Evolutionary conservation across 2,113 vertebrate genomes (phyloP), one percentile per base, ranked within the genome.

Genomic region (Tylochromis polylepis): DNA sequence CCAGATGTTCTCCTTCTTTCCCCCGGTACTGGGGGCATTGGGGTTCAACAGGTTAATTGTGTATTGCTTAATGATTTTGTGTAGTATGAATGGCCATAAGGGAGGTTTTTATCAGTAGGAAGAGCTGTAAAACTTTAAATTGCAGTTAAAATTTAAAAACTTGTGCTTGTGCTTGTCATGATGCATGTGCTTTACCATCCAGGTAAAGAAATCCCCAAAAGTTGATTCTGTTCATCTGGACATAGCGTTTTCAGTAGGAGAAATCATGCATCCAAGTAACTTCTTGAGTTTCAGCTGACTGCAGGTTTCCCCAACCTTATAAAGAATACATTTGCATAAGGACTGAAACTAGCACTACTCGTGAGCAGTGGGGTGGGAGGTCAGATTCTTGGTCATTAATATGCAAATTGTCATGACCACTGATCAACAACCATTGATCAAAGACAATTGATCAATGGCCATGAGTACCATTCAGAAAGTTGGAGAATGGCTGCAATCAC

Each of bases 101-200:
- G n/a, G n/a, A n/a, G n/a, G n/a, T 34, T 60, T 20, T 60, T 60
- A 34, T 1, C 29, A 60, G 58, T 34, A 0, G 1, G 58, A 60
- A 60, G 29, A 34, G n/a, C n/a, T n/a, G n/a, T n/a, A n/a, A n/a
- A n/a, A n/a, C n/a, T n/a, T n/a, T n/a, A n/a, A n/a, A n/a, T n/a
- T n/a, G n/a, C n/a, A n/a, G n/a, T n/a, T n/a, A n/a, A 34, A 34
- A 62, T 29, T 62, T 62, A 29, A 20, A 34, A 62, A 34, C n/a
- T n/a, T n/a, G n/a, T n/a, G n/a, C n/a, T n/a, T n/a, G 29, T 62
- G 29, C 59, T 62, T 62, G 59, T 62, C 29, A 0, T 62, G 59
- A 62, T 34, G 29, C 16, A 62, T 20, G 59, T 20, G 59, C 29
- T 62, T 29, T 34, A 62, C 11, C 1, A 62, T 62, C 29, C 16